phyloP scores from a whole-genome alignment of 2,113 vertebrate species.

The Tetraodon nigroviridis region DNA sequence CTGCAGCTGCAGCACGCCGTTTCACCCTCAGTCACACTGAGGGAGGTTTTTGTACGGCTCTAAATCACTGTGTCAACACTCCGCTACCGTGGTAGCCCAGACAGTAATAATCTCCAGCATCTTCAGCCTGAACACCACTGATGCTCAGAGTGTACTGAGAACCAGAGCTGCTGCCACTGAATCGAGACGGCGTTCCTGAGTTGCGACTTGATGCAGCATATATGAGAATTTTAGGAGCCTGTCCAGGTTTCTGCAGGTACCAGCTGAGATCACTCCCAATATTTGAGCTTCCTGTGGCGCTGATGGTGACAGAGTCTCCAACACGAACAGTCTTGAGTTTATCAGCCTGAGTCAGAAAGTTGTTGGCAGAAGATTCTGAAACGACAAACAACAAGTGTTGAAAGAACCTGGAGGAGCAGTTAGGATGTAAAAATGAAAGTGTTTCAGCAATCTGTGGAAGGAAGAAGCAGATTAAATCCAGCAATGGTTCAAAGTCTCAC shows the following conservation, averaged over 20 bases:
- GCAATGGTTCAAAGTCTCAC: too few relatives aligned
- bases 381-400: too few relatives aligned
- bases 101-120: conserved; percentile 58
- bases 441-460: too few relatives aligned
- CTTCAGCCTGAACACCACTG: too few relatives aligned
- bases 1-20: conserved; percentile 30
- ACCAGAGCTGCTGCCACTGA: conserved; percentile 53
- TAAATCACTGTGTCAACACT: conserved; percentile 52
- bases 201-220: rapidly evolving
- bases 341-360: too few relatives aligned
- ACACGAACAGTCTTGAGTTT: too few relatives aligned
- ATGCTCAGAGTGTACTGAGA: conserved; percentile 56
- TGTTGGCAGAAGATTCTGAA: too few relatives aligned
- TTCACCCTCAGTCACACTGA: conserved; percentile 24
- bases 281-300: conserved; percentile 23
- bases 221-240: conserved; percentile 63
- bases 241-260: conserved; percentile 63
- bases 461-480: too few relatives aligned
- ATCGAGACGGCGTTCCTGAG: conserved; percentile 42
- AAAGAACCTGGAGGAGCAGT: too few relatives aligned
- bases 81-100: not conserved
- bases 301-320: conserved; percentile 40
- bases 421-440: too few relatives aligned
- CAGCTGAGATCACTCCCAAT: conserved; percentile 28
- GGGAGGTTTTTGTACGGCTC: conserved; percentile 56